Conservation (phyloP, 2,113 vertebrate species). For the Solea senegalensis region DNA sequence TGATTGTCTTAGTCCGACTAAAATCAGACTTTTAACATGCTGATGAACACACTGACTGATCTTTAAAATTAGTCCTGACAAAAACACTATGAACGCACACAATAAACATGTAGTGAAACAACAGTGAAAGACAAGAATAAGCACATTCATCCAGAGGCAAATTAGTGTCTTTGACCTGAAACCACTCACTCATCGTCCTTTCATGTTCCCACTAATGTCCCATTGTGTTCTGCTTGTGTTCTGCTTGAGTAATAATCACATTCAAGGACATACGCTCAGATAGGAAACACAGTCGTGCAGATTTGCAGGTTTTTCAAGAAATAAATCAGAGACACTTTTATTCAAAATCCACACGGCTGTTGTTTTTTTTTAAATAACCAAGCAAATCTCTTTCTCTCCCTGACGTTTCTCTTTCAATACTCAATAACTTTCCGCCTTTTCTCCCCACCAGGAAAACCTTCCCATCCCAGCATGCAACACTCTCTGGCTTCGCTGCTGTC, state of each 20-base stretch:
- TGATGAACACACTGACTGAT: too few relatives aligned
- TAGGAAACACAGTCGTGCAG: slow-evolving; percentile 3
- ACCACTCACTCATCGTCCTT: slow-evolving; percentile 12
- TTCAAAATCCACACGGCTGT: neutral
- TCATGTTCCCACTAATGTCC: slow-evolving; percentile 31
- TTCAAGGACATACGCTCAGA: slow-evolving; percentile 15
- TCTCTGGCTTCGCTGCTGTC: slow-evolving; percentile 94
- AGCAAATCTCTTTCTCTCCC: neutral
- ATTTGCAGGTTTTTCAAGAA: slow-evolving; percentile 19
- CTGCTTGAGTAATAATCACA: slow-evolving; percentile 28
- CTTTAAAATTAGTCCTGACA: neutral
- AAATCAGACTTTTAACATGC: too few relatives aligned
- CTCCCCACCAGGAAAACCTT: slow-evolving; percentile 91
- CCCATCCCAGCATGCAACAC: slow-evolving; percentile 96
- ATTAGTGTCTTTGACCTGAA: slow-evolving; percentile 20
- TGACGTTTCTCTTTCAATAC: slow-evolving; percentile 1
- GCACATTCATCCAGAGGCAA: neutral
- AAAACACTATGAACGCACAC: neutral
- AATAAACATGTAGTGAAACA: neutral
- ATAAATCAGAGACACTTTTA: slow-evolving; percentile 1
- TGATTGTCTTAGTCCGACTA: too few relatives aligned
- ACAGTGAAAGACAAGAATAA: neutral
- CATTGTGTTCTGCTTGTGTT: slow-evolving; percentile 19
- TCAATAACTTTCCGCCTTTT: slow-evolving; percentile 42
- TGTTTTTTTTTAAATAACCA: too few relatives aligned